Evolutionary conservation across 1,140 invertebrate species (phyloP).

Genomic region (Coptotermes formosanus): DNA sequence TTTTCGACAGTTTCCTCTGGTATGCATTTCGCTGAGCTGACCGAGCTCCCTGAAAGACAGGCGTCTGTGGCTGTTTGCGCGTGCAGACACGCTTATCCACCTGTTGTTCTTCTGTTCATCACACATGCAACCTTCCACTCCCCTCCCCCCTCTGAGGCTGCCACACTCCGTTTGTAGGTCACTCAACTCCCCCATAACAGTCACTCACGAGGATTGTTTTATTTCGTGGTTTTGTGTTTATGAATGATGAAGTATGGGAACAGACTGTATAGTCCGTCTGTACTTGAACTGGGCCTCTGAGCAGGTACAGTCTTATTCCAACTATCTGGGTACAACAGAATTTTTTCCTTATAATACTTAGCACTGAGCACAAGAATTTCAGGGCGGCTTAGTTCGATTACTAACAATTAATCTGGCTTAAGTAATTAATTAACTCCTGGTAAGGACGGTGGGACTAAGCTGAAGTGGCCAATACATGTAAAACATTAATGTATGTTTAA

Average conservation of each 20-base stretch:
- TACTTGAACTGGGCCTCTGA: neutral
- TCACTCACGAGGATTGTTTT: neutral
- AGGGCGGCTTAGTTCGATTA: no score
- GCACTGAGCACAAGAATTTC: no score
- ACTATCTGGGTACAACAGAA: neutral
- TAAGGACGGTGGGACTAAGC: no score
- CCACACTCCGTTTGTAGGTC: neutral
- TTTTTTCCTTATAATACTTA: no score
- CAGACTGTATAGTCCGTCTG: neutral
- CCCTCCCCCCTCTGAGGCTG: no score
- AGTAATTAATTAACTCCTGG: no score
- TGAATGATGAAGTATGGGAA: constrained; percentile 13
- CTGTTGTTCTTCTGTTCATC: neutral
- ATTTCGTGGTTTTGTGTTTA: constrained; percentile 19
- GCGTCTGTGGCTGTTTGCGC: neutral
- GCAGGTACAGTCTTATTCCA: neutral
- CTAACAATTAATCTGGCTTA: no score
- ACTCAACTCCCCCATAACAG: neutral
- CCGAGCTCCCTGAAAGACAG: neutral
- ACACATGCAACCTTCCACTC: neutral
- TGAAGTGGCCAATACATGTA: no score
- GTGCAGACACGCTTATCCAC: neutral
- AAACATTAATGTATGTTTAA: no score
- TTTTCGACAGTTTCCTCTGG: no score
- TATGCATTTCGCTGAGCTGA: no score